Conservation (phyloP, 2,113 vertebrate genomes). For the Psammodynastes pulverulentus region DNA sequence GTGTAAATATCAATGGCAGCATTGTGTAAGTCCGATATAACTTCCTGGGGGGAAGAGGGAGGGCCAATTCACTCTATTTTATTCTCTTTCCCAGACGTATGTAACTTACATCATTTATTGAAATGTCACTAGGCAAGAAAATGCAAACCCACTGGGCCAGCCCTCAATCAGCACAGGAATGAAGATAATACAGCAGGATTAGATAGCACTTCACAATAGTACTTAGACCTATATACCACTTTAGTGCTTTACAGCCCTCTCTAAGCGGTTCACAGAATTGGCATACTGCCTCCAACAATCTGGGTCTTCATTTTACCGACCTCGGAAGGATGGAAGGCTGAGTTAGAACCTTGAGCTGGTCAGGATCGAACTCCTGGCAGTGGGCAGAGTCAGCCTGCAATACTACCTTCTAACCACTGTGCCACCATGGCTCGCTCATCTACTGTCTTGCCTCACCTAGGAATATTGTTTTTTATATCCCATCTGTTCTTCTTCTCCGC, state of each 20-base stretch:
- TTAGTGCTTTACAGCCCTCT: too few relatives aligned
- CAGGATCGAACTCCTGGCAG: too few relatives aligned
- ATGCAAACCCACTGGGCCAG: not conserved
- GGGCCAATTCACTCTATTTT: not conserved
- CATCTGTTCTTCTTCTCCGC: not conserved
- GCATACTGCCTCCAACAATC: too few relatives aligned
- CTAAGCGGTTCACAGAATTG: too few relatives aligned
- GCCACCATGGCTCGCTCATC: not conserved
- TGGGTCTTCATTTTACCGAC: too few relatives aligned
- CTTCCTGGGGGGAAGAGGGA: not conserved
- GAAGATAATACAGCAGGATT: constrained; percentile 11
- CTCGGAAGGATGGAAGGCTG: too few relatives aligned
- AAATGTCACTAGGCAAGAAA: not conserved
- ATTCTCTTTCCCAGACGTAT: not conserved
- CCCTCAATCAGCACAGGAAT: not conserved
- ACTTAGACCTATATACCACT: too few relatives aligned
- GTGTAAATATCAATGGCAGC: not conserved
- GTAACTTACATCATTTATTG: constrained; percentile 10
- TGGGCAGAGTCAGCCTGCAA: not conserved
- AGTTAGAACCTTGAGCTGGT: too few relatives aligned
- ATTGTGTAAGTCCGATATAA: not conserved
- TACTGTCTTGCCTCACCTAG: constrained; percentile 13
- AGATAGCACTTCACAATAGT: not conserved
- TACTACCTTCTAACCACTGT: not conserved
- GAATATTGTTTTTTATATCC: not conserved